Evolutionary conservation across 2,113 vertebrate genomes (phyloP), one percentile per base, ranked within the genome.

Genomic region (Siniperca chuatsi): DNA sequence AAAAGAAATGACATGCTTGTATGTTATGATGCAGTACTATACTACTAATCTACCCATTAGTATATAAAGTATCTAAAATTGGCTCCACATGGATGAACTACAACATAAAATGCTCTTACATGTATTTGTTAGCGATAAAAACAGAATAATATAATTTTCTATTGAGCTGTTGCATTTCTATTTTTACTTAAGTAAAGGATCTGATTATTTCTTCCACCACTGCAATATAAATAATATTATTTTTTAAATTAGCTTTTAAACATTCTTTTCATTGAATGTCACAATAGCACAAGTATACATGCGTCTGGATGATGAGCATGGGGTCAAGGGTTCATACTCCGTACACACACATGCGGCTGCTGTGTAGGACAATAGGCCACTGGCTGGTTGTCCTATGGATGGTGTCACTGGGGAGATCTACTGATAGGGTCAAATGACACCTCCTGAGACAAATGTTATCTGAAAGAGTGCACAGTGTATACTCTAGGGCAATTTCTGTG

Each of bases 391-490:
- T 85, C 65, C 58, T 33, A 23, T 50, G 23, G 64, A 62, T 74
- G 70, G 46, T 81, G 81, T 79, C 67, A 79, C 44, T 44, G 33
- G 54, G 42, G 50, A 35, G 79, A 85, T 92, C 64, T 66, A 70
- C 82, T 78, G 84, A 88, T 83, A 69, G 35, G 84, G 81, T 92
- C 79, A 90, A 92, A 91, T 61, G 82, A 80, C 74, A 76, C 11
- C 46, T 37, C 6, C 23, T 81, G 89, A 90, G 79, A 81, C 82
- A 91, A 94, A 93, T 90, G 90, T 92, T 94, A 95, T 95, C 89
- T 95, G 90, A 92, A 94, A 87, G 75, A 65, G 67, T 87, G 88
- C 93, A 95, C 91, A 90, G 79, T 93, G 86, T 94, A 87, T 88
- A 84, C 92, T 89, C 80, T 81, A 37, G 87, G 81, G 81, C 80